Conservation (phyloP, 1,140 invertebrate species). For the Pectinophora gossypiella region DNA sequence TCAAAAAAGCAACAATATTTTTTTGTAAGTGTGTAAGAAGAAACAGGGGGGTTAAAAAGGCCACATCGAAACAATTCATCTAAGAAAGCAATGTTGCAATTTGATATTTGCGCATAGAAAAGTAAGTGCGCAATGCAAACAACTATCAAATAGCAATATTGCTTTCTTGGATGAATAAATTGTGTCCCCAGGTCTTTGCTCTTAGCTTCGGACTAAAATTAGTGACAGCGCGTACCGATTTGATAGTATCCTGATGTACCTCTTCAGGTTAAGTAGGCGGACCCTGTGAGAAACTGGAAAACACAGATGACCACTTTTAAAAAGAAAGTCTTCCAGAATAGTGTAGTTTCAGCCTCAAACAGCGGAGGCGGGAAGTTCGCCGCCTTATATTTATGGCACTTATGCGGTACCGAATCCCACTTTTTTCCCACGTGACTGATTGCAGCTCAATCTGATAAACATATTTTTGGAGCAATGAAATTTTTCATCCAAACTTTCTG, state of each 20-base stretch:
- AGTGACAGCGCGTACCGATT: not conserved
- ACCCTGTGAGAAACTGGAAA: too few relatives aligned
- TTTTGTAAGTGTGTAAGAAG: not conserved
- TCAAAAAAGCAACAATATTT: not conserved
- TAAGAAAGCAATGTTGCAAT: too few relatives aligned
- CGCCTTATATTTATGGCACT: conserved; percentile 51
- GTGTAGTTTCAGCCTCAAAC: conserved; percentile 17
- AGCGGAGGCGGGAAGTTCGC: conserved; percentile 38
- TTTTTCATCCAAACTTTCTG: too few relatives aligned
- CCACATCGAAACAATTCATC: too few relatives aligned
- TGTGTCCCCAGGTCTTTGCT: not conserved
- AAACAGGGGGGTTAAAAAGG: too few relatives aligned
- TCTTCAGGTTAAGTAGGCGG: too few relatives aligned
- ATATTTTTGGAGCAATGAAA: too few relatives aligned
- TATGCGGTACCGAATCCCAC: conserved; percentile 41
- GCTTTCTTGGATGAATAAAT: not conserved
- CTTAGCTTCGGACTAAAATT: not conserved
- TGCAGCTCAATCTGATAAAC: conserved; percentile 2
- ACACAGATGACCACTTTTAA: not conserved
- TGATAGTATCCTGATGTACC: not conserved
- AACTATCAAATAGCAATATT: too few relatives aligned
- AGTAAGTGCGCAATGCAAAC: too few relatives aligned
- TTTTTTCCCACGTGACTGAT: conserved; percentile 31
- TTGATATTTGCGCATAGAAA: too few relatives aligned
- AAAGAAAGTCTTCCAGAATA: conserved; percentile 29